Evolutionary conservation across 2,113 vertebrate species (phyloP), one percentile per base, ranked within the genome.

Genomic region (Larimichthys polyactis): DNA sequence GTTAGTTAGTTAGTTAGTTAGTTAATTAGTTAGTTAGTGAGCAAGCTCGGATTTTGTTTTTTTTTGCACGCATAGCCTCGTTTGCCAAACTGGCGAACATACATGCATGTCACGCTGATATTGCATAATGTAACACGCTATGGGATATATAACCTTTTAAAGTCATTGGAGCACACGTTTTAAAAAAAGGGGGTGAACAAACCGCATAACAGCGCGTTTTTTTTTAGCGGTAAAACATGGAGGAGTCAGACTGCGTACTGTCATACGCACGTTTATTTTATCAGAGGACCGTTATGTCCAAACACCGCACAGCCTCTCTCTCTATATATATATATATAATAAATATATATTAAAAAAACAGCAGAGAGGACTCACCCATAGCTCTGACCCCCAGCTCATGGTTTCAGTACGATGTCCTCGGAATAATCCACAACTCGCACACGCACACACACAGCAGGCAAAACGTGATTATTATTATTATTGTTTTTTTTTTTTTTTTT

Each of bases 311-410:
- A 0, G 11, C 11, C 58, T 44, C 12, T 40, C 36, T 36, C 36
- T 36, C 36, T 40, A 8, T 40, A 4, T 32, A 5, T 32, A 5
- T 32, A 40, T 40, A 9, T 8, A 40, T 40, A 4, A 16, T 12
- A 46, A 12, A 44, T 44, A 44, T 40, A 46, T 46, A 4, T 12
- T 46, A 46, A 46, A 11, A 12, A 20, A 29, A 20, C 20, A 20
- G 15, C 71, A 46, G 20, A 0, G 58, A 60, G 36, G 22, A 90
- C 94, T 93, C 82, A 95, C 94, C 94, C 94, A 95, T 75, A 95
- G 94, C 91, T 95, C 94, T 69, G 92, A 89, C 87, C 94, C 94
- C 94, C 94, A 95, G 93, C 94, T 95, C 94, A 95, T 95, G 94
- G 94, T 94, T 94, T 79, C 93, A 92, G 87, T 43, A 9, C 86